phyloP scores from a whole-genome alignment of 2,113 vertebrate species.

The Dicerorhinus sumatrensis region DNA sequence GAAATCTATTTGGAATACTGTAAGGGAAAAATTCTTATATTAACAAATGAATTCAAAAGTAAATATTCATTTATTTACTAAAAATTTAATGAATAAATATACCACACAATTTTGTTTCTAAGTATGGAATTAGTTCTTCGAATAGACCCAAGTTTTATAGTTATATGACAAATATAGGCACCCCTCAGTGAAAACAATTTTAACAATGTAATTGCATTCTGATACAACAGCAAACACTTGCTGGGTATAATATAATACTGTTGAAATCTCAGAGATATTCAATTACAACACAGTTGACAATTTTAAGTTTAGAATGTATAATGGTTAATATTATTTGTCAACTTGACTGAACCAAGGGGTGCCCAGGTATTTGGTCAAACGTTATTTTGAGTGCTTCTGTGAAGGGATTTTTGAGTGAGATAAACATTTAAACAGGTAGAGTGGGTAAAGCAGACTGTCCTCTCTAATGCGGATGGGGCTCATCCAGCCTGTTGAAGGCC shows the following conservation, averaged over 20 bases:
- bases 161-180: neutral
- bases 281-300: neutral
- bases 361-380: neutral
- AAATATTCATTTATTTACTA: neutral
- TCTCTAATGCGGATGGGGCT: neutral
- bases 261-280: neutral
- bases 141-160: neutral
- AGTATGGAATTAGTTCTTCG: neutral
- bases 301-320: neutral
- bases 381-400: neutral
- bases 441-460: neutral
- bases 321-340: neutral
- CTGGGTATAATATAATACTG: neutral
- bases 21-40: neutral
- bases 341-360: neutral
- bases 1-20: neutral
- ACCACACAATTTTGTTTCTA: neutral
- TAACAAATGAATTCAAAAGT: neutral
- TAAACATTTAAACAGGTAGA: neutral
- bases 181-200: neutral
- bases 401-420: neutral
- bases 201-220: neutral
- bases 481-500: neutral
- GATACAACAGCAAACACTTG: neutral
- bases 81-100: neutral